Base-by-base conservation (phyloP, 2,888 invertebrate genomes). In the Uropetala carovei region DNA sequence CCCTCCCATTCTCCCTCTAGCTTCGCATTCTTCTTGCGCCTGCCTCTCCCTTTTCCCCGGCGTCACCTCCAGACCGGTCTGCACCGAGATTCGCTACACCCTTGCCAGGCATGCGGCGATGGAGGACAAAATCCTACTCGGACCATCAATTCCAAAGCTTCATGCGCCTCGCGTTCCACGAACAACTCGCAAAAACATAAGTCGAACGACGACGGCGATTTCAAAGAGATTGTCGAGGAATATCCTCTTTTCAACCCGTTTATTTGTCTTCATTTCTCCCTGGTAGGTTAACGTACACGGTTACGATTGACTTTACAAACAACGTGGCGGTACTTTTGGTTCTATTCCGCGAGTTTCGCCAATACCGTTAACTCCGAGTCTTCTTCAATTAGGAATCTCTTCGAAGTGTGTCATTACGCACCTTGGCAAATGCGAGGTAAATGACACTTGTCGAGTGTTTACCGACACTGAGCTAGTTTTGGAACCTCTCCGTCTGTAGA, bases 51-150 rank as follows among this genome's bases (percentile, higher is more conserved):
- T 43, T 43, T 43, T 43, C 43, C 43, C 27, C 22, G 22, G 27
- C 75, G 75, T 75, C 75, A 75, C 27, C 75, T 75, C 27, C 7
- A 10, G 75, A 75, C 75, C 75, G 75, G 75, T 75, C 75, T 27
- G 75, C 75, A 75, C 75, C 13, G 27, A 75, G 22, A 75, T 75
- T 22, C 75, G 22, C 27, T 27, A 75, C 75, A 27, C 75, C 75
- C 75, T 27, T 27, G 4, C 22, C 22, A 16, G 75, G 75, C 13
- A 75, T 75, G 75, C 75, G 13, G 13, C 68, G n/a, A 68, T 18
- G 68, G n/a, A 13, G 10, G 75, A 27, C 75, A 60, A 60, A 60
- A 13, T 60, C 60, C 60, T 18, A 1, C 18, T 60, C 18, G 60
- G 13, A 16, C 18, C 60, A 75, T n/a, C 75, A 5, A 14, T 75